Conservation (phyloP, 2,888 invertebrate species). For the Drosophila incognita region DNA sequence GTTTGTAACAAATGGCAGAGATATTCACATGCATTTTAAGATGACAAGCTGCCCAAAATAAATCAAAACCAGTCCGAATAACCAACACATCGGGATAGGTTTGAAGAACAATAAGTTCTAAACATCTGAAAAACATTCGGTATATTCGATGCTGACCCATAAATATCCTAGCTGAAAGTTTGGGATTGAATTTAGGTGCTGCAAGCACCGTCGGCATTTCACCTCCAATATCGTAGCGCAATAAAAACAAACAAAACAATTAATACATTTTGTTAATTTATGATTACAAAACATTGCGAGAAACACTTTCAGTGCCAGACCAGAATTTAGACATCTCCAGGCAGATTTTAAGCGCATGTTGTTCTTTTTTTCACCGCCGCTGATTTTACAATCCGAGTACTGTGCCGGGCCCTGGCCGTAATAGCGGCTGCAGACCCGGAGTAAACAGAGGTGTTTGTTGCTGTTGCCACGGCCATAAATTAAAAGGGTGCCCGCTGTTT, state of each 20-base stretch:
- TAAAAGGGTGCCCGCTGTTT: constrained; percentile 81
- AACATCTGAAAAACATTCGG: constrained; percentile 11
- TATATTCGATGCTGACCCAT: constrained; percentile 21
- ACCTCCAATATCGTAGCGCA: constrained; percentile 66
- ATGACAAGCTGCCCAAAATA: constrained; percentile 22
- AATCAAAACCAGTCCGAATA: constrained; percentile 19
- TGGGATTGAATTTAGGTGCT: constrained; percentile 19
- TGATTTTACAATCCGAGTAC: constrained; percentile 48
- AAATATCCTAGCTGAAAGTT: constrained; percentile 21
- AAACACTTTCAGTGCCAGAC: constrained; percentile 71
- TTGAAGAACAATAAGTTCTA: constrained; percentile 19
- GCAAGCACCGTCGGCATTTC: constrained; percentile 61
- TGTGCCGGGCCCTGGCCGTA: constrained; percentile 15
- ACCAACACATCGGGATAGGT: constrained; percentile 5
- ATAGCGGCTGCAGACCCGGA: constrained; percentile 34
- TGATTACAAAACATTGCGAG: constrained; percentile 81
- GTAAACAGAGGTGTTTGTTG: constrained; percentile 80
- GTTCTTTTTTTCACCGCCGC: constrained; percentile 27
- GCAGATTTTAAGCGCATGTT: constrained; percentile 51
- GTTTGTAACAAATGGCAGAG: constrained; percentile 56
- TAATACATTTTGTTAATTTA: constrained; percentile 84
- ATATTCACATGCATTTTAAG: constrained; percentile 30
- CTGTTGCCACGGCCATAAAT: constrained; percentile 73
- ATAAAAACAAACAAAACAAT: constrained; percentile 82
- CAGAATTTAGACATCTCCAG: constrained; percentile 78